These are phyloP conservation scores for Melanostigma gelatinosum DNA, from an alignment of 2,113 vertebrate species.

Conservation along the genomic window DNA sequence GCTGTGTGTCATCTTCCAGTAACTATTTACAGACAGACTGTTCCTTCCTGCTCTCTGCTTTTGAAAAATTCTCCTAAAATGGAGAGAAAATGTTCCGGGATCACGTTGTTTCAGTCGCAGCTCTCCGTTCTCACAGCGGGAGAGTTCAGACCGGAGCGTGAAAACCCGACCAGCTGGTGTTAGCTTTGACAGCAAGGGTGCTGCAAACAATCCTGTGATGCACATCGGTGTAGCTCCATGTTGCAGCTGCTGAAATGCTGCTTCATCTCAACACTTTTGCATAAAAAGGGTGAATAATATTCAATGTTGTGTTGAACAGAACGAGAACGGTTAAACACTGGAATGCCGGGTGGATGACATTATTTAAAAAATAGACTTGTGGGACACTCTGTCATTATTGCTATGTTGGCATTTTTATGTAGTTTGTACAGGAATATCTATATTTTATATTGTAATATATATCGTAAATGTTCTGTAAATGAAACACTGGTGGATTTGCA, in stretches of 20 bases:
- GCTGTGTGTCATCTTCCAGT: background rate
- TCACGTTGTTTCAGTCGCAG: background rate
- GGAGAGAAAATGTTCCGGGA: background rate
- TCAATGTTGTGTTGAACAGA: too few species aligned
- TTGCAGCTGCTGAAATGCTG: background rate
- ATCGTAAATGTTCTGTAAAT: too few species aligned
- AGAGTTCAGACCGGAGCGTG: background rate
- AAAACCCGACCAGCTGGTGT: background rate
- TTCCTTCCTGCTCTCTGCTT: conserved; percentile 21
- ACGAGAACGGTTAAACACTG: too few species aligned
- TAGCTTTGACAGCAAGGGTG: background rate
- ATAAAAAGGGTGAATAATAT: background rate
- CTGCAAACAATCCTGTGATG: background rate
- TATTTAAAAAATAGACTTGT: background rate
- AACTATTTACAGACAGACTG: conserved; percentile 11
- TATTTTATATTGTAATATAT: background rate
- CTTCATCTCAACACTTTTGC: background rate
- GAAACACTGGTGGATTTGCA: too few species aligned
- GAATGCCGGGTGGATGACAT: background rate
- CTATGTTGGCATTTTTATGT: background rate
- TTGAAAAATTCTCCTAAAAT: background rate
- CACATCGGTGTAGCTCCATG: background rate
- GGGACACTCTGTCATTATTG: background rate
- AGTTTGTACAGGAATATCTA: too few species aligned
- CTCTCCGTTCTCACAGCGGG: background rate